Evolutionary conservation across 2,888 invertebrate species (phyloP).

Genomic region (Heliconius cydno): DNA sequence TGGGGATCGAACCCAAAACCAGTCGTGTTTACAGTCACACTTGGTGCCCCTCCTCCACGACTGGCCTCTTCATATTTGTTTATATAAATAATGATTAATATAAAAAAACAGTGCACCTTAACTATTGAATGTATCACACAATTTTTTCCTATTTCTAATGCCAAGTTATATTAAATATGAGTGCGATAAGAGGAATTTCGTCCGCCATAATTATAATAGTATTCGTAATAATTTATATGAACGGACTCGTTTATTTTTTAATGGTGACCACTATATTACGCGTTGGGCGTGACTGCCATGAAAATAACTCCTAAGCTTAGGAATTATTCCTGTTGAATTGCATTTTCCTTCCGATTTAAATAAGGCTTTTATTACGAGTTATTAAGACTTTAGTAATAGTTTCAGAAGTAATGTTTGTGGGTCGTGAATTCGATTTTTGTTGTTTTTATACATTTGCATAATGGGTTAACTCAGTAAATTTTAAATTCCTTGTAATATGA

Average conservation of each 20-base stretch:
- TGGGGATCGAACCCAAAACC: no score
- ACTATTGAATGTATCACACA: conserved; percentile 58
- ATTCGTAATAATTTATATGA: conserved; percentile 70
- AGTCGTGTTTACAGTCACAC: no score
- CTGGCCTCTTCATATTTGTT: no score
- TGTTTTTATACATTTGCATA: no score
- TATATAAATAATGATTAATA: conserved; percentile 55
- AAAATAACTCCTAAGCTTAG: conserved; percentile 47
- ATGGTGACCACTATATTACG: conserved; percentile 80
- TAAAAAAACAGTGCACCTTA: conserved; percentile 60
- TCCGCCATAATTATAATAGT: conserved; percentile 77
- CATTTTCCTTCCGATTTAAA: conserved; percentile 46
- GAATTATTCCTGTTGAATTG: conserved; percentile 47
- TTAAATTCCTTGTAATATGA: no score
- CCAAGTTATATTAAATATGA: conserved; percentile 75
- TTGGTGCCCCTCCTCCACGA: no score
- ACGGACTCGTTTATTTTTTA: conserved; percentile 74
- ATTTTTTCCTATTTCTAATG: conserved; percentile 67
- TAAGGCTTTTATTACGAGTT: conserved; percentile 9
- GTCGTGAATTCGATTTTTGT: background rate
- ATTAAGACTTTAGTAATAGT: background rate
- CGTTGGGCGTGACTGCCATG: conserved; percentile 65
- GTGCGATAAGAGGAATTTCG: conserved; percentile 78
- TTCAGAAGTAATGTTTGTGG: background rate
- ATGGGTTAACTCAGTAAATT: no score